Percentiles rank a stretch among this genome's conserved stretches.
Evolutionary conservation across 2,888 invertebrate genomes (phyloP).

Genomic region (Odontocolon sp.): DNA sequence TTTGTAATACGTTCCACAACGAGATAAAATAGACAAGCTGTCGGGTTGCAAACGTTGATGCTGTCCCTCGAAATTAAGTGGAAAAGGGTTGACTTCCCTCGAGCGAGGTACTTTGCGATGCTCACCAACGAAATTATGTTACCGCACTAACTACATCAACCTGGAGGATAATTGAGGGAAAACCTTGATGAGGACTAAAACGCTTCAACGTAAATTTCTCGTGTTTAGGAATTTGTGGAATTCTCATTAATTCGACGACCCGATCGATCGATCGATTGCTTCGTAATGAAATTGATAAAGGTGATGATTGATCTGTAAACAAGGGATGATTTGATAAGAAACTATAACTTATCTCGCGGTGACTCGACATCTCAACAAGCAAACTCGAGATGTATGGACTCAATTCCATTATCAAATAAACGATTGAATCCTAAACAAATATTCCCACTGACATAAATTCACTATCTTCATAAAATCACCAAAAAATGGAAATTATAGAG

Average conservation of each 20-base stretch:
- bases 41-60: conserved; percentile 15
- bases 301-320: conserved; percentile 24
- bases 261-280: background rate
- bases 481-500: too few species aligned
- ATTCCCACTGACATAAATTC: background rate
- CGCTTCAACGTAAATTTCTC: background rate
- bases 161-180: conserved; percentile 3
- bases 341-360: conserved; percentile 30
- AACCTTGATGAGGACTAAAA: background rate
- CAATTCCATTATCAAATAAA: conserved; percentile 34
- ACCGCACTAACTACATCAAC: too few species aligned
- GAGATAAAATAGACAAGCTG: conserved; percentile 35
- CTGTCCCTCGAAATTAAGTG: background rate
- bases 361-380: background rate
- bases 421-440: conserved; percentile 37
- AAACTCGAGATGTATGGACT: conserved; percentile 1
- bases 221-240: too few species aligned
- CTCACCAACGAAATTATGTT: too few species aligned
- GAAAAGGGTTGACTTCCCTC: background rate
- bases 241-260: background rate
- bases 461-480: too few species aligned
- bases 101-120: too few species aligned
- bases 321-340: conserved; percentile 2
- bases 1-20: conserved; percentile 65
- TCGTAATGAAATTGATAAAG: conserved; percentile 13